Conservation (phyloP, 2,113 vertebrate species). For the Puffinus mauretanicus region DNA sequence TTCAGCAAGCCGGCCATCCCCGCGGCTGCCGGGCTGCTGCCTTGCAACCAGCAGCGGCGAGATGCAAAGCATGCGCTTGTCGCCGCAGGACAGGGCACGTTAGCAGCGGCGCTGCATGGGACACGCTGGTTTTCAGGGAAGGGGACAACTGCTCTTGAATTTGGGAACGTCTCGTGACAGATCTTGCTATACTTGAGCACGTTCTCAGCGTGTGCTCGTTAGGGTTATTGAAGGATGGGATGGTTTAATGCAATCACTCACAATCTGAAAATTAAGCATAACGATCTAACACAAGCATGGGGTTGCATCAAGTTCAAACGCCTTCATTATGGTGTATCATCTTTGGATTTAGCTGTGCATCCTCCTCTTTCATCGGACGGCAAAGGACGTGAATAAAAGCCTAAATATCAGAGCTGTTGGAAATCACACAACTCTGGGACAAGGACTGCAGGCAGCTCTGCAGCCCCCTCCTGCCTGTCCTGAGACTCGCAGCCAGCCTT, state of each 20-base stretch:
- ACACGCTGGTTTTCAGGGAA: not conserved
- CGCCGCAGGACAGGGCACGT: not conserved
- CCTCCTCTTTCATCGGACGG: not conserved
- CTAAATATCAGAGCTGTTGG: not conserved
- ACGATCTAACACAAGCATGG: not conserved
- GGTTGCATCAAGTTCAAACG: not conserved
- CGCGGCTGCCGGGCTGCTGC: not conserved
- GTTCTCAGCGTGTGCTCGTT: not conserved
- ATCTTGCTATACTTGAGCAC: not conserved
- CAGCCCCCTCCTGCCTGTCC: not conserved
- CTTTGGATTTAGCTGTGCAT: not conserved
- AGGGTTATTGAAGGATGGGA: not conserved
- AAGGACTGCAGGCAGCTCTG: not conserved
- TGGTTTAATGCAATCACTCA: not conserved
- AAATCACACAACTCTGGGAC: not conserved
- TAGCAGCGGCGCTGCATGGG: not conserved
- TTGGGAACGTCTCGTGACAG: not conserved
- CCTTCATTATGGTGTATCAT: not conserved
- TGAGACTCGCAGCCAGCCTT: not conserved
- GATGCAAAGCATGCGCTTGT: not conserved
- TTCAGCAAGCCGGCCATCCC: not conserved
- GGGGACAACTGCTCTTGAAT: not conserved
- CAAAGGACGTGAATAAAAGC: not conserved
- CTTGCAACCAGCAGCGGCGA: not conserved
- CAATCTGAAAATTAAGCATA: not conserved